These are phyloP conservation scores for Heliconius melpomene DNA, from an alignment of 1,140 invertebrate genomes.

Conservation along the genomic window DNA sequence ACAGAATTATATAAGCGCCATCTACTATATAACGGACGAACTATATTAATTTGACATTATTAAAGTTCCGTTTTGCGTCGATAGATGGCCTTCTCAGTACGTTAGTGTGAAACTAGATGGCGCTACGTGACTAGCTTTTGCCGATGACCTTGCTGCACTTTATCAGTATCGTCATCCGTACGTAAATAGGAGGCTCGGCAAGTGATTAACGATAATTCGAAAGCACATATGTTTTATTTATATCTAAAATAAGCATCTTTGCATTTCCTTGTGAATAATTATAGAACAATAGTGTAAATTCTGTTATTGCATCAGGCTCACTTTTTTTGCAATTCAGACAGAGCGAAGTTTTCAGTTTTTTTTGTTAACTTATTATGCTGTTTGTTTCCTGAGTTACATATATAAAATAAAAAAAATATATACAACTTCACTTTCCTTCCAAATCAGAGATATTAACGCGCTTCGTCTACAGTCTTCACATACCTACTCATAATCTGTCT, in stretches of 20 bases:
- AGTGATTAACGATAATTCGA: conserved; percentile 26
- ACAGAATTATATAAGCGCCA: background rate
- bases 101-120: conserved; percentile 13
- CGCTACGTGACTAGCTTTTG: background rate
- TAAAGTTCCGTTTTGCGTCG: background rate
- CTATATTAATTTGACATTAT: background rate
- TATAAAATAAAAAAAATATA: no score
- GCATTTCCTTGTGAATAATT: background rate
- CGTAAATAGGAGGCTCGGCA: conserved; percentile 38
- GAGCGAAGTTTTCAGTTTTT: background rate
- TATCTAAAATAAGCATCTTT: conserved; percentile 12
- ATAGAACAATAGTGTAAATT: background rate
- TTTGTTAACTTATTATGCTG: background rate
- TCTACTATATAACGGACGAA: background rate
- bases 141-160: conserved; percentile 27
- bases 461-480: no score
- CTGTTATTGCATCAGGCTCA: background rate
- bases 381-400: no score
- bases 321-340: background rate
- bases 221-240: conserved; percentile 24
- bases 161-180: conserved; percentile 22
- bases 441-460: no score
- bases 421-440: no score
- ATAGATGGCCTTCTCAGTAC: conserved; percentile 25
- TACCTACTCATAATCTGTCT: no score